Evolutionary conservation across 2,888 invertebrate species (phyloP).

Genomic region (Phyllotreta cruciferae): DNA sequence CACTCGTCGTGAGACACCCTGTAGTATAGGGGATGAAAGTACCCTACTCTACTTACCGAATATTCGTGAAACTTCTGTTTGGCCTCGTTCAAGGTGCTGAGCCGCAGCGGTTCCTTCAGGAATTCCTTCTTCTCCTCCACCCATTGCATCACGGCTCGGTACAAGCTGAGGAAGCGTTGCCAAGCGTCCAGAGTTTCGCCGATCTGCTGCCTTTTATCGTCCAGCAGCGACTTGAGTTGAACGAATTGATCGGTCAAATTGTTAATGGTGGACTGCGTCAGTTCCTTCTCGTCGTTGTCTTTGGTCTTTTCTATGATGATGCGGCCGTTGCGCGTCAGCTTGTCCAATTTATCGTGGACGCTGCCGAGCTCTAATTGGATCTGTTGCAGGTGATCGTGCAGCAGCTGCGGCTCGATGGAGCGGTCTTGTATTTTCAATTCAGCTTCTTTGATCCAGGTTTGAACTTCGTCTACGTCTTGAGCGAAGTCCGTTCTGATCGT

Average conservation of each 20-base stretch:
- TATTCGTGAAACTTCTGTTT: constrained; percentile 88
- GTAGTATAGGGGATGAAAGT: no score
- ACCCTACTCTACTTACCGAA: constrained; percentile 76
- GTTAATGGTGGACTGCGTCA: constrained; percentile 77
- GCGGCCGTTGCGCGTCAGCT: constrained; percentile 79
- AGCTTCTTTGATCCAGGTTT: constrained; percentile 83
- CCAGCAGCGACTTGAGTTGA: constrained; percentile 79
- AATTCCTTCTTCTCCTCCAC: constrained; percentile 82
- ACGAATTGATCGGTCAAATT: constrained; percentile 80
- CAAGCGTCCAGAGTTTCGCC: constrained; percentile 89
- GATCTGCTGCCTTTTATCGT: constrained; percentile 82
- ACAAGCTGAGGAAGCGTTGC: constrained; percentile 82
- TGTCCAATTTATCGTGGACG: constrained; percentile 78
- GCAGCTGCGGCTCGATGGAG: constrained; percentile 75
- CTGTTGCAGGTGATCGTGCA: constrained; percentile 79
- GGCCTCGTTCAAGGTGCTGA: constrained; percentile 81
- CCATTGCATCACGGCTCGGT: constrained; percentile 85
- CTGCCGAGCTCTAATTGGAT: constrained; percentile 77
- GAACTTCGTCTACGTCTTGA: constrained; percentile 79
- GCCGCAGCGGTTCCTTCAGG: constrained; percentile 77
- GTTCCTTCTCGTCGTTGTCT: constrained; percentile 77
- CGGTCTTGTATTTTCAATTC: constrained; percentile 81
- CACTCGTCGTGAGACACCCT: no score
- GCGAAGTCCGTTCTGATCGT: constrained; percentile 83
- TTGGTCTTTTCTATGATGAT: constrained; percentile 80